Percentiles rank a stretch among this genome's conserved stretches.
Evolutionary conservation across 1,140 invertebrate species (phyloP).

Genomic region (Sycobia sp.): DNA sequence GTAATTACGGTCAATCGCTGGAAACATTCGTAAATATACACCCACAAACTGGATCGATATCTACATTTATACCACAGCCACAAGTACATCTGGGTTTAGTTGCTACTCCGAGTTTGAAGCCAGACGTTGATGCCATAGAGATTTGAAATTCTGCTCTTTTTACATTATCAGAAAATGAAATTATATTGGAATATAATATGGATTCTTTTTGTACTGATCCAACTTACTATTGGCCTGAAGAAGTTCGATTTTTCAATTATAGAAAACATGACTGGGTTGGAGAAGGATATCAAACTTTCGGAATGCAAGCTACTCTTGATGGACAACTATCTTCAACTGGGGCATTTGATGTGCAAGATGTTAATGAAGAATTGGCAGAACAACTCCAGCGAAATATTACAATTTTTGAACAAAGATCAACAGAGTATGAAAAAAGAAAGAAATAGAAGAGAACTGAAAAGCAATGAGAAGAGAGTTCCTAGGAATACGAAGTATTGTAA

Average conservation of each 20-base stretch:
- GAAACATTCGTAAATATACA: too few species aligned
- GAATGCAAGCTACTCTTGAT: neutral
- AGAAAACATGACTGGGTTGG: neutral
- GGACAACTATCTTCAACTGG: neutral
- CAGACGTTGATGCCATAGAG: neutral
- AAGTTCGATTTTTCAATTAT: neutral
- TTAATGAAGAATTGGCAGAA: neutral
- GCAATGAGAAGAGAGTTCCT: too few species aligned
- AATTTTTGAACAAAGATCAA: neutral
- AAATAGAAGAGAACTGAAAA: neutral
- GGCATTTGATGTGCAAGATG: neutral
- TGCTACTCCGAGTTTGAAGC: neutral
- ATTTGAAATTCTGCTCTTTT: neutral
- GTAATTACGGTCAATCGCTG: too few species aligned
- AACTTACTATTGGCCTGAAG: neutral
- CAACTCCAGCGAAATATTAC: neutral
- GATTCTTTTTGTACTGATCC: neutral
- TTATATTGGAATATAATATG: neutral
- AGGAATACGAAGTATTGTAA: too few species aligned
- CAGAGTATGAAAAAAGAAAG: too few species aligned
- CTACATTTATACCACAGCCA: too few species aligned
- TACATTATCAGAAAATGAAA: neutral
- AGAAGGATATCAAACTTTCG: neutral
- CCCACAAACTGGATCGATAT: too few species aligned
- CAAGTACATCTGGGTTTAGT: too few species aligned